These are phyloP conservation scores for Drosophila albomicans DNA, from an alignment of 1,140 invertebrate species.

Conservation along the genomic window DNA sequence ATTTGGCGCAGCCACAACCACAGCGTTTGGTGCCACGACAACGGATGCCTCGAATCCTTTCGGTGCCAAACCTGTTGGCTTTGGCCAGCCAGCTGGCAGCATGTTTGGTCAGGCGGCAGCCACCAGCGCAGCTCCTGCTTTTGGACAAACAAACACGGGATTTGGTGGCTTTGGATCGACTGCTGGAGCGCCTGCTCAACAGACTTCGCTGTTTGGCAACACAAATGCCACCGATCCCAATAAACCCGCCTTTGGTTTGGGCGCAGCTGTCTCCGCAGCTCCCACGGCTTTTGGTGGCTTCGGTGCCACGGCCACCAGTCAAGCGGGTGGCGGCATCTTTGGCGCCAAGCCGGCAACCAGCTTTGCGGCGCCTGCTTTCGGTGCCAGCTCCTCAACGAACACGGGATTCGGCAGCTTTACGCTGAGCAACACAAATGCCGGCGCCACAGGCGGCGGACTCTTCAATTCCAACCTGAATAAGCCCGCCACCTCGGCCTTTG, in stretches of 20 bases:
- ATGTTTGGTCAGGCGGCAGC: slow-evolving; percentile 77
- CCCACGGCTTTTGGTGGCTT: slow-evolving; percentile 85
- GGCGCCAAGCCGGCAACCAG: slow-evolving; percentile 82
- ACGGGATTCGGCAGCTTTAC: slow-evolving; percentile 76
- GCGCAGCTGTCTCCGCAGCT: slow-evolving; percentile 82
- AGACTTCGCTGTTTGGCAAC: slow-evolving; percentile 84
- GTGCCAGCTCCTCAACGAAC: slow-evolving; percentile 69
- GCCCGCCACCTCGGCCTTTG: slow-evolving; percentile 85
- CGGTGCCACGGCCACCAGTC: slow-evolving; percentile 77
- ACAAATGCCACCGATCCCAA: slow-evolving; percentile 86
- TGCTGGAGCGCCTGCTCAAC: slow-evolving; percentile 71
- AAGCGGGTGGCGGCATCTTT: slow-evolving; percentile 75
- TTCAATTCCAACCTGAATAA: slow-evolving; percentile 86
- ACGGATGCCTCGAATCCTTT: slow-evolving; percentile 85
- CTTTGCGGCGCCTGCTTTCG: slow-evolving; percentile 83
- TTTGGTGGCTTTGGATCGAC: slow-evolving; percentile 85
- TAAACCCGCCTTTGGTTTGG: slow-evolving; percentile 85
- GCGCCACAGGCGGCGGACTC: slow-evolving; percentile 84
- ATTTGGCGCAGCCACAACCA: slow-evolving; percentile 87
- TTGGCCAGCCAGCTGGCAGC: slow-evolving; percentile 73
- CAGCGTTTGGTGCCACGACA: slow-evolving; percentile 86
- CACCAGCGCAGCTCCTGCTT: slow-evolving; percentile 81
- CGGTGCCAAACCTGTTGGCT: slow-evolving; percentile 80
- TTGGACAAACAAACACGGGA: slow-evolving; percentile 76
- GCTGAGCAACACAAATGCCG: slow-evolving; percentile 71